Percentiles rank a stretch among this genome's conserved stretches.
Conservation (phyloP, 2,797 vertebrate genomes). For the Protosalanx chinensis region DNA sequence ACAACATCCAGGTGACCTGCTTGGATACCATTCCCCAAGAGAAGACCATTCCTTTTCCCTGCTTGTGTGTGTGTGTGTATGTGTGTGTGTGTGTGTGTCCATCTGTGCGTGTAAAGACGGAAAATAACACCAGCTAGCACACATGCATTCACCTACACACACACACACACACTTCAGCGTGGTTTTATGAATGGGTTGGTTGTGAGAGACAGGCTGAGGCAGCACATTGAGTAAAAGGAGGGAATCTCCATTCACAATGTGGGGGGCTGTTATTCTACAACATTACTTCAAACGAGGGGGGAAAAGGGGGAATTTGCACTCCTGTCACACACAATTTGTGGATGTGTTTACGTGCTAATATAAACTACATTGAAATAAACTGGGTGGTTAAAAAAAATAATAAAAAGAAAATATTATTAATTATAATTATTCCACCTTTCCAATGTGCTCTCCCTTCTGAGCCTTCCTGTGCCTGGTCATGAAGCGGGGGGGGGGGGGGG, state of each 20-base stretch:
- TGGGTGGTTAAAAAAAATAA: neutral
- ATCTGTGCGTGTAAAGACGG: neutral
- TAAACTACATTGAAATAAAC: neutral
- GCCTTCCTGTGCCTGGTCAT: constrained; percentile 27
- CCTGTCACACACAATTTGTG: neutral
- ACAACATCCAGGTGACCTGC: constrained; percentile 70
- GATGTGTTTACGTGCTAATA: neutral
- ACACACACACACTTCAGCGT: constrained; percentile 50
- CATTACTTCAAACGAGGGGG: constrained; percentile 29
- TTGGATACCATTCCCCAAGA: constrained; percentile 43
- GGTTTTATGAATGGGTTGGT: constrained; percentile 80
- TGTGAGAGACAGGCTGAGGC: constrained; percentile 78
- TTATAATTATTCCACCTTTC: neutral
- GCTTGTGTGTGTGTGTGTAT: constrained; percentile 8
- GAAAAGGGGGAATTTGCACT: no score
- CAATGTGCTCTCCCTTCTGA: constrained; percentile 11
- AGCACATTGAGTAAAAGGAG: constrained; percentile 68
- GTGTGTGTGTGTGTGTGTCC: neutral
- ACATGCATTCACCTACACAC: constrained; percentile 37
- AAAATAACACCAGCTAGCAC: constrained; percentile 38
- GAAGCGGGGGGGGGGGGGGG: no score
- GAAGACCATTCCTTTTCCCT: constrained; percentile 21
- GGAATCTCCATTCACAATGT: constrained; percentile 71
- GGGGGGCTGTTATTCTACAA: constrained; percentile 35
- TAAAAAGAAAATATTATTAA: no score